phyloP scores from a whole-genome alignment of 2,113 vertebrate genomes.

The Butorides virescens region DNA sequence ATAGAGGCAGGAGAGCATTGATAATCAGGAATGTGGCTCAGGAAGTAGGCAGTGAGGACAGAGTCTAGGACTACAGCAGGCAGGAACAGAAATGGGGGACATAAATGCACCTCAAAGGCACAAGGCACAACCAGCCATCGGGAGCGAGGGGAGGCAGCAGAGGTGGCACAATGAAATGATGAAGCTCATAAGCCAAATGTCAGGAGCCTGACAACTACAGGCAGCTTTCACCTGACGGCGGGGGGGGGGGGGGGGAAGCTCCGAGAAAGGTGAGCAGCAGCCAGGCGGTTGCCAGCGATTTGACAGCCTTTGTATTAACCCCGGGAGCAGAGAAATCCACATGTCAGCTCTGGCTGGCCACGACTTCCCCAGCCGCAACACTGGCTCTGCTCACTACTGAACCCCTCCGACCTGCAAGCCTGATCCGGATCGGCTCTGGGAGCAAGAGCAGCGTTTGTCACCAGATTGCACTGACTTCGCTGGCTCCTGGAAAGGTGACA shows the following conservation, averaged over 20 bases:
- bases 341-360: rapidly evolving
- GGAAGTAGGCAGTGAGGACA: neutral
- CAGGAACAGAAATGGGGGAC: neutral
- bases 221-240: neutral
- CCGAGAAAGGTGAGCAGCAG: neutral
- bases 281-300: neutral
- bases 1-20: rapidly evolving
- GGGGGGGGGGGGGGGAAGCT: neutral
- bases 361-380: neutral
- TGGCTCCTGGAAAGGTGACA: neutral
- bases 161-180: rapidly evolving
- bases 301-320: neutral
- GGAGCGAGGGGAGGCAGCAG: neutral
- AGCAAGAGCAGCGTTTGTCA: neutral
- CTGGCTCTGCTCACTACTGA: neutral
- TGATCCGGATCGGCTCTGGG: neutral
- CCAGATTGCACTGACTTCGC: rapidly evolving
- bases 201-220: neutral
- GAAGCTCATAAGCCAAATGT: neutral
- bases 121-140: neutral
- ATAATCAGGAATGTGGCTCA: rapidly evolving
- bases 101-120: neutral
- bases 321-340: neutral
- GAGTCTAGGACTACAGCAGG: too few species aligned
- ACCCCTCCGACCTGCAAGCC: rapidly evolving